Evolutionary conservation across 2,797 vertebrate genomes (phyloP).

Genomic region (Sebastes paucispinis): DNA sequence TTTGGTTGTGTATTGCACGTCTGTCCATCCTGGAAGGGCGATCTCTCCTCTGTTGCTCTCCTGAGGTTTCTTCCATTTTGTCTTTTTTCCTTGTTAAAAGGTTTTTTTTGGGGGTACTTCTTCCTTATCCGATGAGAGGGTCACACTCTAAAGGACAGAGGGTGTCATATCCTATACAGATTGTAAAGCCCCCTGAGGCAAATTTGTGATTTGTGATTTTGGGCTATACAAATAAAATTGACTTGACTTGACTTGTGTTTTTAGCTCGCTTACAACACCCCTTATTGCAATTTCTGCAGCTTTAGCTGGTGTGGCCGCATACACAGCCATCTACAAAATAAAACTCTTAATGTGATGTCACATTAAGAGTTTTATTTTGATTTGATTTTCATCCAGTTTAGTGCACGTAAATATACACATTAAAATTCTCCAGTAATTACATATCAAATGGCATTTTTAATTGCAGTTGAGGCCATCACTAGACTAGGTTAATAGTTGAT

Average conservation of each 20-base stretch:
- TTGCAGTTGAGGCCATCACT: background rate
- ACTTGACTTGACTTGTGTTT: background rate
- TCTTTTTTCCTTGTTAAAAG: accelerated
- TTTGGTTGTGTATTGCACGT: background rate
- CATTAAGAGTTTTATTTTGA: background rate
- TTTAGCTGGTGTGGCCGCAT: background rate
- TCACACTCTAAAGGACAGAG: accelerated
- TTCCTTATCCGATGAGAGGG: too few relatives aligned
- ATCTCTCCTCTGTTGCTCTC: too few relatives aligned
- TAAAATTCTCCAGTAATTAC: background rate
- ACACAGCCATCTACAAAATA: constrained; percentile 3
- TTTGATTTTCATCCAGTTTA: background rate
- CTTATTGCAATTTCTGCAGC: constrained; percentile 5
- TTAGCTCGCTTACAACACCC: background rate
- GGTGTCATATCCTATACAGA: accelerated
- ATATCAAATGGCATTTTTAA: background rate
- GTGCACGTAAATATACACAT: background rate
- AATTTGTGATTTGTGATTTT: too few relatives aligned
- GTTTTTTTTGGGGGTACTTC: accelerated
- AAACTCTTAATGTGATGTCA: background rate
- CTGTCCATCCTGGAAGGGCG: too few relatives aligned
- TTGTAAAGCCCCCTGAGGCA: too few relatives aligned
- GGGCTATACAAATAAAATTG: too few relatives aligned
- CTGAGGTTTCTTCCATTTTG: too few relatives aligned
- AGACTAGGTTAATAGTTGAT: background rate